These are phyloP conservation scores for Ips typographus DNA, from an alignment of 1,140 invertebrate genomes.

Conservation along the genomic window DNA sequence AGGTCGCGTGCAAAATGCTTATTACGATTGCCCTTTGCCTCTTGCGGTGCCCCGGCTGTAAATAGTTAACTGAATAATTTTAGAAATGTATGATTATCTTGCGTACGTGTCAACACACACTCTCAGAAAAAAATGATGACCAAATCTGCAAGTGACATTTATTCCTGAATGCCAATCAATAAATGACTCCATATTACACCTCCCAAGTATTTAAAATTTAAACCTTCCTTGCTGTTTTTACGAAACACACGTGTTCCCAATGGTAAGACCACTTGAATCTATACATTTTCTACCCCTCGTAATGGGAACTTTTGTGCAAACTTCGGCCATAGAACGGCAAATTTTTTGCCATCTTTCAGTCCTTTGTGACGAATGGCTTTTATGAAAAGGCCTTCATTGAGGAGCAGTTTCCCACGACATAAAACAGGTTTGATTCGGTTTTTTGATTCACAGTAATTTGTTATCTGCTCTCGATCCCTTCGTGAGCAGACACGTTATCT, in stretches of 20 bases:
- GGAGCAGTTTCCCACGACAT: conserved; percentile 22
- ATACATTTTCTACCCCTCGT: conserved; percentile 3
- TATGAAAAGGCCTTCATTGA: background rate
- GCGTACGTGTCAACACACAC: background rate
- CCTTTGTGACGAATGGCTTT: background rate
- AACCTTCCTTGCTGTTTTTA: background rate
- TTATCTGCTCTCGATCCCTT: conserved; percentile 25
- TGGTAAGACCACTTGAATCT: background rate
- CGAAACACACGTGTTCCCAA: background rate
- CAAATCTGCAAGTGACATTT: too few relatives aligned
- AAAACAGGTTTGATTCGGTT: conserved; percentile 19
- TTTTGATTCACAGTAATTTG: conserved; percentile 31
- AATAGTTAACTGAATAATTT: background rate
- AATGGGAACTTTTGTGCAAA: conserved; percentile 18
- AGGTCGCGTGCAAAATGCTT: conserved; percentile 35
- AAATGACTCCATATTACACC: background rate
- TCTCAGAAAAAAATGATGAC: background rate
- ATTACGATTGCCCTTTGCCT: conserved; percentile 36
- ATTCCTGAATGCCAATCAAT: too few relatives aligned
- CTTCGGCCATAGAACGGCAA: conserved; percentile 7
- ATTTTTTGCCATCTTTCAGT: conserved; percentile 22
- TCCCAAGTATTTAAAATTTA: background rate
- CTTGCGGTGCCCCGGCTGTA: conserved; percentile 35
- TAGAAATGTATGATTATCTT: background rate
- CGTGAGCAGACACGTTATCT: background rate